phyloP scores from a whole-genome alignment of 2,113 vertebrate species.

The Cichladusa arquata region DNA sequence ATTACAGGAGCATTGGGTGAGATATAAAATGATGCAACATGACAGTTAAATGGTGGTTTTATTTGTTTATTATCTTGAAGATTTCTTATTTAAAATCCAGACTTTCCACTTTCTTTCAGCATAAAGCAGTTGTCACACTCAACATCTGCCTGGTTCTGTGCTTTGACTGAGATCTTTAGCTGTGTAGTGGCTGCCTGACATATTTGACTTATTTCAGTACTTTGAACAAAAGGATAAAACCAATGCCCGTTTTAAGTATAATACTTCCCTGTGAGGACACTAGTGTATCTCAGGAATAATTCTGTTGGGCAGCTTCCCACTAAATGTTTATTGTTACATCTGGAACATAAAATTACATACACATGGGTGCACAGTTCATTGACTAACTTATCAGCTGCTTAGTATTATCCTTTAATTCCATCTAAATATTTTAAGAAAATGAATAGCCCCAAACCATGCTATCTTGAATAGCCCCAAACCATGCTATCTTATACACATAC shows the following conservation, averaged over 20 bases:
- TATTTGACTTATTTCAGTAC: constrained; percentile 44
- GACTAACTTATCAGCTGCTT: constrained; percentile 51
- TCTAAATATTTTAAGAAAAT: neutral
- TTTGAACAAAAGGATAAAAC: neutral
- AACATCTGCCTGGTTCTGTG: constrained; percentile 45
- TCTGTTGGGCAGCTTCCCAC: neutral
- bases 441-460: neutral
- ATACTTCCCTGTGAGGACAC: constrained; percentile 44
- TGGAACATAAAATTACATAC: constrained; percentile 46
- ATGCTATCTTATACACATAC: neutral
- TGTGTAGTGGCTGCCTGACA: constrained; percentile 48
- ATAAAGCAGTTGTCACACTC: constrained; percentile 41
- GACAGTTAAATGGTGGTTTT: constrained; percentile 42
- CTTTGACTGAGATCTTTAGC: constrained; percentile 59
- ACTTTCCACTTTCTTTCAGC: constrained; percentile 54
- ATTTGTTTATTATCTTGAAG: constrained; percentile 28
- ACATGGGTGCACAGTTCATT: neutral
- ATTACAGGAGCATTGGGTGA: neutral
- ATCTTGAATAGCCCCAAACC: neutral
- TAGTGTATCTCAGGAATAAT: constrained; percentile 29
- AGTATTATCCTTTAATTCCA: neutral
- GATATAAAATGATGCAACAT: neutral
- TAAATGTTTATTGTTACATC: constrained; percentile 51
- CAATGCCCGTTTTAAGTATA: neutral
- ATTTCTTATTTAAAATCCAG: constrained; percentile 36